Conservation (phyloP, 2,888 invertebrate species). For the Amiota minor region DNA sequence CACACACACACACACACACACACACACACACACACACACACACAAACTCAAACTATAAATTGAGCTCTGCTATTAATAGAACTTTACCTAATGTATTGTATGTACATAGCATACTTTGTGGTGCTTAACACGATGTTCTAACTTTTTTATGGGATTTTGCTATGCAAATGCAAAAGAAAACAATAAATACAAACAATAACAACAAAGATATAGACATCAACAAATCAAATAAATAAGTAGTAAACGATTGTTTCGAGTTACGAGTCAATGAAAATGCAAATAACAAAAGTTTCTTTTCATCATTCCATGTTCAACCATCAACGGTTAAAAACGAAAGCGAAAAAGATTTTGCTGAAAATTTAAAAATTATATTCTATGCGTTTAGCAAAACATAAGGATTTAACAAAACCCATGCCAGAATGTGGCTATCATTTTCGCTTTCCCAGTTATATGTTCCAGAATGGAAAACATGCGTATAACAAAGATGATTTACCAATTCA, state of each 20-base stretch:
- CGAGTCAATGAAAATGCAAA: background rate
- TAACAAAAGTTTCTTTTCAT: background rate
- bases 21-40: background rate
- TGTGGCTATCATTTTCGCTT: constrained; percentile 55
- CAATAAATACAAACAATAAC: constrained; percentile 4
- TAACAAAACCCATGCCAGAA: constrained; percentile 38
- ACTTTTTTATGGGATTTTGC: constrained; percentile 5
- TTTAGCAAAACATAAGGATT: background rate
- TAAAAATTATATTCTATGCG: background rate
- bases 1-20: background rate
- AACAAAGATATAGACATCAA: constrained; percentile 6
- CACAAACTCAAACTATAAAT: background rate
- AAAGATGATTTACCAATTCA: constrained; percentile 54
- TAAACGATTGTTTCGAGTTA: constrained; percentile 5
- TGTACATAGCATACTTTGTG: constrained; percentile 27
- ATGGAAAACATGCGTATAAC: constrained; percentile 49
- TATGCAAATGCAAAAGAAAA: constrained; percentile 22
- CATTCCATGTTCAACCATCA: constrained; percentile 9
- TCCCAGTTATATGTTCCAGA: constrained; percentile 58
- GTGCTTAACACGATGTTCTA: constrained; percentile 9
- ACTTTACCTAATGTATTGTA: constrained; percentile 13
- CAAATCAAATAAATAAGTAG: constrained; percentile 21
- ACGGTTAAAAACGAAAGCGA: constrained; percentile 6
- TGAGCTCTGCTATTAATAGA: constrained; percentile 23
- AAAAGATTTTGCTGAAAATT: background rate